Evolutionary conservation across 2,888 invertebrate genomes (phyloP), one percentile per base, ranked within the genome.

Genomic region (Hydropsyche betteni): DNA sequence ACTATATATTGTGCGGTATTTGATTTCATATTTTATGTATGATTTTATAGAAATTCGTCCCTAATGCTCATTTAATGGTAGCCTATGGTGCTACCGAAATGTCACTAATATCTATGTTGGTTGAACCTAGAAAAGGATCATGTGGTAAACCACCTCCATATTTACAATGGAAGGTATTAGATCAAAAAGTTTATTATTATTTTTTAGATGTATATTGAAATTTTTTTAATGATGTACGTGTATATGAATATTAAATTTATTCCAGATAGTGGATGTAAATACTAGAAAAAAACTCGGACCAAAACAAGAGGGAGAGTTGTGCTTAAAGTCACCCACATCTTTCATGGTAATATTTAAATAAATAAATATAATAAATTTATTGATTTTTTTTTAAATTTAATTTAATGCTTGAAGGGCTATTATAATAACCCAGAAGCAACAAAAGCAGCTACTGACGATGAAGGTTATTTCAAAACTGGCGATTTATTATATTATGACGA

Each of bases 261-360:
- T 14, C 4, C 4, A 64, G 64, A 64, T 64, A 36, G 64, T 64
- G 2, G 64, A 64, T 36, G 8, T 64, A 8, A 36, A 86, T 8
- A 88, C 86, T 0, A 83, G 83, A 75, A 81, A 86, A 81, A 84
- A 85, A 14, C 78, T 83, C 4, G 87, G 87, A 58, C 84, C 87
- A 0, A 85, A 88, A 76, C 80, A 84, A 14, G 81, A 83, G 0
- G 89, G 89, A 16, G 89, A 89, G 80, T 80, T 89, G 10, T 86
- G 88, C 84, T 6, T 88, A 0, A 88, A 86, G 82, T 85, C 87
- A 2, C 86, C 86, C 0, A 83, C 83, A 4, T 80, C 86, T 78
- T 86, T 87, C 75, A 86, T 86, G 83, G 87, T 86, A 80, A 79
- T 24, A 24, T 24, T 24, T 24, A 44, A 44, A 44, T 10, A 6